A percentile compares a stretch with the other conserved stretches of the same genome.
phyloP scores from a whole-genome alignment of 2,797 vertebrate species.

The Notoglanidium macrostoma region DNA sequence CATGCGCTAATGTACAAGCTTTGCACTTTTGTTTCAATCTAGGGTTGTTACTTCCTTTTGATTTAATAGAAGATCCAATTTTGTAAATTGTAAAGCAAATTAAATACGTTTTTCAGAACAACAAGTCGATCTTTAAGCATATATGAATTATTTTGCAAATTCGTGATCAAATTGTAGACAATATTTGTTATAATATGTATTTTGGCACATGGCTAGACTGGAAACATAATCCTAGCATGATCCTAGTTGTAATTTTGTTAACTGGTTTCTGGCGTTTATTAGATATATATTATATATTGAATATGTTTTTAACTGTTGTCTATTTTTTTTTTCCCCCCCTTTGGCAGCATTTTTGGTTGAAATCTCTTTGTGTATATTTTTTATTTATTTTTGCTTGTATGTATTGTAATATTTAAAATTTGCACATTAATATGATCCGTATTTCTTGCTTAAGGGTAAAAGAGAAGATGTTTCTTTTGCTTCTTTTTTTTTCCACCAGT shows the following conservation, averaged over 20 bases:
- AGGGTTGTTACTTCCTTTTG: background rate
- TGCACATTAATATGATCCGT: background rate
- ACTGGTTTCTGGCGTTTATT: background rate
- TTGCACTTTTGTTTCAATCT: background rate
- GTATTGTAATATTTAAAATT: background rate
- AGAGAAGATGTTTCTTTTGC: background rate
- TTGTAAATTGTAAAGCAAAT: background rate
- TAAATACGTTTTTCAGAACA: background rate
- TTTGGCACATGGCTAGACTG: background rate
- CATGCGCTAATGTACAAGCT: background rate
- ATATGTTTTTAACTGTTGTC: background rate
- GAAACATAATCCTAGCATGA: background rate
- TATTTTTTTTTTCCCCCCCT: background rate
- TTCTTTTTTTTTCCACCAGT: background rate
- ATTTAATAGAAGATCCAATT: background rate
- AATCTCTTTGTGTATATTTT: too few species aligned
- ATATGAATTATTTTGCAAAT: background rate
- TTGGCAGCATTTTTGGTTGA: background rate
- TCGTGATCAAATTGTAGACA: background rate
- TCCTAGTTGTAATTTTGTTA: background rate
- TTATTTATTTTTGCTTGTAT: background rate
- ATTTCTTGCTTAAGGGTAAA: background rate
- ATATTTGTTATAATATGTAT: background rate
- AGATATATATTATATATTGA: too few species aligned
- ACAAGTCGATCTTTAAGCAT: background rate